A percentile compares a stretch with the other conserved stretches of the same genome.
These are phyloP conservation scores for Biston betularia DNA, from an alignment of 2,888 invertebrate species.

Conservation along the genomic window DNA sequence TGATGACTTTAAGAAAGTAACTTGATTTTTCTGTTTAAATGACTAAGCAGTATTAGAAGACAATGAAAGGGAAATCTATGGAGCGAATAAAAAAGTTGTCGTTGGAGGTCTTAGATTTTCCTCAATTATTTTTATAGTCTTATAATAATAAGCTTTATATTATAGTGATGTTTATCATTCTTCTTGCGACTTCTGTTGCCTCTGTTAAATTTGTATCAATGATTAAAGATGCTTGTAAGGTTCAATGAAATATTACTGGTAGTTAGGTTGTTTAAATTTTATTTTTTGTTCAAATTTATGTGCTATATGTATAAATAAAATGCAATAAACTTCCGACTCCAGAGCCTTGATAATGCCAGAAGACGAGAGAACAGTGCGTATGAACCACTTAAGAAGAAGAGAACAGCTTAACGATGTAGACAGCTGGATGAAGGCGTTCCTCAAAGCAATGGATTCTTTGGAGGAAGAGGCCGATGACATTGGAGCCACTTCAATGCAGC, in stretches of 20 bases:
- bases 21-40: neutral
- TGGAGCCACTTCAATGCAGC: conserved; percentile 94
- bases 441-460: conserved; percentile 94
- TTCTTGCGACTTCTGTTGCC: neutral
- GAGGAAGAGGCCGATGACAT: conserved; percentile 93
- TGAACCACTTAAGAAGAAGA: conserved; percentile 93
- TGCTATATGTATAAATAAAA: neutral
- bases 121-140: neutral
- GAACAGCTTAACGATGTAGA: conserved; percentile 94
- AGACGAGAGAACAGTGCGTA: conserved; percentile 93
- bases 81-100: neutral
- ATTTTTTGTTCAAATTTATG: no score
- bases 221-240: neutral
- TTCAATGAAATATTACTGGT: neutral
- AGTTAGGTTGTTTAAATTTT: neutral
- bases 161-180: neutral
- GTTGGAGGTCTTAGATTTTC: neutral
- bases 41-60: neutral
- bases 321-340: conserved; percentile 32
- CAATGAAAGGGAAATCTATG: neutral
- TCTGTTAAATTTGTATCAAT: neutral
- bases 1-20: neutral
- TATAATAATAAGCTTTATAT: no score
- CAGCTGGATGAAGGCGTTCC: conserved; percentile 95
- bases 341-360: conserved; percentile 96